These are phyloP conservation scores for Neolamprologus fasciatus DNA, from an alignment of 2,113 vertebrate genomes.

Conservation along the genomic window DNA sequence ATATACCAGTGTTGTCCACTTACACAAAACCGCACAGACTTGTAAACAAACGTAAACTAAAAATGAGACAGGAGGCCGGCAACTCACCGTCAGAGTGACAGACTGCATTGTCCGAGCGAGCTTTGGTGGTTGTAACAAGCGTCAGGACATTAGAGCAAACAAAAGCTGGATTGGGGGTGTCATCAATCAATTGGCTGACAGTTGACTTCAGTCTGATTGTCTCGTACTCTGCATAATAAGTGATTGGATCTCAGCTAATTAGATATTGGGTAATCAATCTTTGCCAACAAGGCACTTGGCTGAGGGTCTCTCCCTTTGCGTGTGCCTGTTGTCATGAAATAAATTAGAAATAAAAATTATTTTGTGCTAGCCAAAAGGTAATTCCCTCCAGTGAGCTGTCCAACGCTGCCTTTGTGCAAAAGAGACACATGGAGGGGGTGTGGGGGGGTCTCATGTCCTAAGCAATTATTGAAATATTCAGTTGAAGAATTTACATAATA, in stretches of 20 bases:
- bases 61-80: conserved; percentile 51
- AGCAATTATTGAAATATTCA: conserved; percentile 69
- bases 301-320: conserved; percentile 57
- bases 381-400: conserved; percentile 73
- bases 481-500: conserved; percentile 71
- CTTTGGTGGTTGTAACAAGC: conserved; percentile 98
- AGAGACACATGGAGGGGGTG: conserved; percentile 62
- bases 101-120: conserved; percentile 85
- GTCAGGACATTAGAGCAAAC: conserved; percentile 91
- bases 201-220: conserved; percentile 98
- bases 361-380: conserved; percentile 68
- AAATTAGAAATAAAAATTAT: conserved; percentile 70
- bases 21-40: neutral
- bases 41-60: neutral
- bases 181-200: conserved; percentile 98
- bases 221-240: conserved; percentile 99
- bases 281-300: conserved; percentile 95
- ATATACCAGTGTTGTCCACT: neutral
- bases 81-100: conserved; percentile 84
- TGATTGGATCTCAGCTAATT: conserved; percentile 99
- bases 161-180: conserved; percentile 90
- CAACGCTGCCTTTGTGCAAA: conserved; percentile 57
- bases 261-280: conserved; percentile 99
- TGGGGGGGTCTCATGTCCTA: conserved; percentile 42
- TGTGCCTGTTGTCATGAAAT: conserved; percentile 67